A percentile compares a stretch with the other conserved stretches of the same genome.
Conservation (phyloP, 2,113 vertebrate species). For the Python bivittatus region DNA sequence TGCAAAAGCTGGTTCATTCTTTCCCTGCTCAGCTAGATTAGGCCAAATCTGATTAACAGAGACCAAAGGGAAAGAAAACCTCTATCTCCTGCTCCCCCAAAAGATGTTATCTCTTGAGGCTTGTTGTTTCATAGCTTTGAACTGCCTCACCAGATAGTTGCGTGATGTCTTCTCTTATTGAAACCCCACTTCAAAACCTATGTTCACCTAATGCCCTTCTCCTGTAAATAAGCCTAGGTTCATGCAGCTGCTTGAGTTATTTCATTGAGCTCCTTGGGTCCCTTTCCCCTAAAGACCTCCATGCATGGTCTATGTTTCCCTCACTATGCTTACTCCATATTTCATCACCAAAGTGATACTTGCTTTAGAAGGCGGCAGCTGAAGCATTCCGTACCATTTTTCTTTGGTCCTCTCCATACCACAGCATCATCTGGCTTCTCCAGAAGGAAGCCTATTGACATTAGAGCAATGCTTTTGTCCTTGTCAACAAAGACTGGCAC, state of each 20-base stretch:
- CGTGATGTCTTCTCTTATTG: too few relatives aligned
- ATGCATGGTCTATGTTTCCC: too few relatives aligned
- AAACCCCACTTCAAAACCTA: too few relatives aligned
- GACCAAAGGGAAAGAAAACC: background rate
- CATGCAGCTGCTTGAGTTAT: too few relatives aligned
- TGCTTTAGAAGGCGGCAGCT: background rate
- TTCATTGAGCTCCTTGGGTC: too few relatives aligned
- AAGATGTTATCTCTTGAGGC: too few relatives aligned
- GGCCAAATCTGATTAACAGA: background rate
- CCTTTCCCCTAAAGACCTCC: too few relatives aligned
- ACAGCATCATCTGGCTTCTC: constrained; percentile 89
- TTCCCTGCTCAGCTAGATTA: background rate
- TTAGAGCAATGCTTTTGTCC: constrained; percentile 83
- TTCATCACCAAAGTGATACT: background rate
- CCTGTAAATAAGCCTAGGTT: too few relatives aligned
- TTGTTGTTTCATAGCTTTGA: too few relatives aligned
- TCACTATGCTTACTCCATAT: background rate
- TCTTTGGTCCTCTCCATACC: constrained; percentile 97
- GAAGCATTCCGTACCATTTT: constrained; percentile 75
- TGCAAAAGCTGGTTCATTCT: background rate
- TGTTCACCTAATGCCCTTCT: too few relatives aligned
- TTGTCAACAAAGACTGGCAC: constrained; percentile 87
- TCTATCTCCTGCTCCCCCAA: too few relatives aligned
- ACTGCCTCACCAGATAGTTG: too few relatives aligned
- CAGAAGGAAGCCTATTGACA: constrained; percentile 95